A percentile compares a stretch with the other conserved stretches of the same genome.
These are phyloP conservation scores for Panthera leo DNA, from an alignment of 2,113 vertebrate species.

Conservation along the genomic window DNA sequence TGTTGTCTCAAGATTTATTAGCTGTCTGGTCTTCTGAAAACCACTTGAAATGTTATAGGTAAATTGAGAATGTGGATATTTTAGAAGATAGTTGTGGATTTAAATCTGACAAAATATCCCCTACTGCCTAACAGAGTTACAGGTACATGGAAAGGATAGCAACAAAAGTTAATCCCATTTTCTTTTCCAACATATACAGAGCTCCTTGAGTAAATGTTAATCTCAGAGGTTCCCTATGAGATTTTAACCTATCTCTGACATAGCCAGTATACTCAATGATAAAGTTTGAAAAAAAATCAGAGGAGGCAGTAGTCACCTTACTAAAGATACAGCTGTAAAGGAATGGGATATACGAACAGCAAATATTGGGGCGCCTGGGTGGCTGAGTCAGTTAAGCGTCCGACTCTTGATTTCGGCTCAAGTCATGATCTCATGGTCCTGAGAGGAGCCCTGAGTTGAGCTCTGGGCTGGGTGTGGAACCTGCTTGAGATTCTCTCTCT, in stretches of 20 bases:
- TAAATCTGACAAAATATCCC: slow-evolving; percentile 27
- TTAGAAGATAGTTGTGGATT: background rate
- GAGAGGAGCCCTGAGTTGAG: too few relatives aligned
- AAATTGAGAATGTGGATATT: slow-evolving; percentile 45
- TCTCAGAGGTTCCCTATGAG: background rate
- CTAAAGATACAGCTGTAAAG: background rate
- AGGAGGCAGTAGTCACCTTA: background rate
- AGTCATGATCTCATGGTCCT: too few relatives aligned
- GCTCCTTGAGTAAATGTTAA: background rate
- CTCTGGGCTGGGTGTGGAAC: too few relatives aligned
- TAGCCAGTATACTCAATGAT: background rate
- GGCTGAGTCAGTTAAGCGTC: too few relatives aligned
- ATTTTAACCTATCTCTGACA: background rate
- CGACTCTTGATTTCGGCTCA: too few relatives aligned
- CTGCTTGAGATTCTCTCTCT: too few relatives aligned
- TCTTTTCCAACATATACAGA: background rate
- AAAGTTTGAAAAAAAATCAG: background rate
- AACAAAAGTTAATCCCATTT: background rate
- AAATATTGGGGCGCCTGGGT: background rate
- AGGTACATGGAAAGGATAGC: background rate
- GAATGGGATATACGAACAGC: background rate
- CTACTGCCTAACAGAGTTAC: background rate
- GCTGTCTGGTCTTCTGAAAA: background rate
- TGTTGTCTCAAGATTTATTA: background rate
- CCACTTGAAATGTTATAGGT: background rate